Evolutionary conservation across 2,113 vertebrate genomes (phyloP).

Genomic region (Callospermophilus lateralis): DNA sequence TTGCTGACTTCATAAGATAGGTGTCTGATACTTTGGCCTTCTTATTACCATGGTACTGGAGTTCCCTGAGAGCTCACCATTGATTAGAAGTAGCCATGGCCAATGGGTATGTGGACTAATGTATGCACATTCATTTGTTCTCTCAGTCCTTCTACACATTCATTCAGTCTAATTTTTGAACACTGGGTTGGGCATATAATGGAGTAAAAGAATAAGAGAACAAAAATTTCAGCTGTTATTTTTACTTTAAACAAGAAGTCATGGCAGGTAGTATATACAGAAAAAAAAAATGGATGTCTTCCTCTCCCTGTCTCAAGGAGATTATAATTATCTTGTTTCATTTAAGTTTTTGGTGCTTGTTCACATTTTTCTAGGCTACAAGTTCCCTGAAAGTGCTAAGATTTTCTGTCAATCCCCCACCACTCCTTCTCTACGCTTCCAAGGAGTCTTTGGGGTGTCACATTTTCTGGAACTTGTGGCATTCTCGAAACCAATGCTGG

Average conservation of each 20-base stretch:
- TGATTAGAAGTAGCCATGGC: neutral
- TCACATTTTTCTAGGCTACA: conserved; percentile 20
- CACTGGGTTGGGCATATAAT: neutral
- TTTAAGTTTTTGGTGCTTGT: neutral
- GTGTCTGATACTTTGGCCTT: neutral
- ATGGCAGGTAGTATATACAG: neutral
- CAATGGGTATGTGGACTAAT: neutral
- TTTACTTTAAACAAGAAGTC: neutral
- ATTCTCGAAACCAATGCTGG: neutral
- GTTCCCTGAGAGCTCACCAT: neutral
- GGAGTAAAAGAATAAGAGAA: neutral
- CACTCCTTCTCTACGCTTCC: neutral
- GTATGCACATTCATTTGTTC: neutral
- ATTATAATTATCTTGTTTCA: neutral
- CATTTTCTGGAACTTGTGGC: neutral
- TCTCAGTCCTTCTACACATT: neutral
- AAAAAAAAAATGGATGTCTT: neutral
- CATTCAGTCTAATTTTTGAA: neutral
- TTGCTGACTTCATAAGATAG: neutral
- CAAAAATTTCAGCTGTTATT: neutral
- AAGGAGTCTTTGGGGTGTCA: neutral
- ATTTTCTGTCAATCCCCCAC: neutral
- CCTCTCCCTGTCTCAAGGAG: neutral
- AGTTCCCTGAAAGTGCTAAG: neutral
- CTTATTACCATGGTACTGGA: neutral